Base-by-base conservation (phyloP, 2,888 invertebrate genomes). In the Agrenia bidenticulata region DNA sequence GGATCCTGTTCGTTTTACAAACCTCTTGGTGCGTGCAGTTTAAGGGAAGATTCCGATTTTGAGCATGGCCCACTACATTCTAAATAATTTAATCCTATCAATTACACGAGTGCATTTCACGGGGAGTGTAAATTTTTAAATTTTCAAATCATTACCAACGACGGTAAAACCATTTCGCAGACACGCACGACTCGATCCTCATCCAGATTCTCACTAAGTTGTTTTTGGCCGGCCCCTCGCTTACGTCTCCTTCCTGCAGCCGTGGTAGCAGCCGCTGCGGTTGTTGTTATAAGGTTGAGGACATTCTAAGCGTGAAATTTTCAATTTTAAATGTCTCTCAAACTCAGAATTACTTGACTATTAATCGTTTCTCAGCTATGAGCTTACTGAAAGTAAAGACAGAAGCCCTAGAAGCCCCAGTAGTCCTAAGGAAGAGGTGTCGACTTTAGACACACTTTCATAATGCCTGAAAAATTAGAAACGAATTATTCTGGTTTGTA, bases 331-430 rank as follows among this genome's bases (percentile, higher is more conserved):
- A n/a, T 24, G 11, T 21, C 2, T 24, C 21, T n/a, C n/a, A n/a
- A n/a, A n/a, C n/a, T n/a, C n/a, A n/a, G n/a, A n/a, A n/a, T n/a
- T n/a, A n/a, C n/a, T n/a, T n/a, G n/a, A n/a, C n/a, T n/a, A n/a
- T n/a, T n/a, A n/a, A n/a, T n/a, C n/a, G n/a, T n/a, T n/a, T n/a
- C n/a, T n/a, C n/a, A n/a, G n/a, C n/a, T n/a, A n/a, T n/a, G n/a
- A 1, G 23, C 26, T 61, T 68, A 70, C 69, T 45, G 66, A 67
- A n/a, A 73, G 69, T 5, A 73, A 53, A 26, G 70, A 70, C 5
- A 73, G 65, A n/a, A 73, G 64, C 49, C 73, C 73, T 2, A 73
- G 59, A 27, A 73, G 65, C 61, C 73, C 73, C n/a, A 73, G 64
- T 32, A 73, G 51, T 1, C 73, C 73, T 13, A 73, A 41, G n/a